Evolutionary conservation across 2,888 invertebrate genomes (phyloP), one percentile per base, ranked within the genome.

Genomic region (Dasysyrphus tricinctus): DNA sequence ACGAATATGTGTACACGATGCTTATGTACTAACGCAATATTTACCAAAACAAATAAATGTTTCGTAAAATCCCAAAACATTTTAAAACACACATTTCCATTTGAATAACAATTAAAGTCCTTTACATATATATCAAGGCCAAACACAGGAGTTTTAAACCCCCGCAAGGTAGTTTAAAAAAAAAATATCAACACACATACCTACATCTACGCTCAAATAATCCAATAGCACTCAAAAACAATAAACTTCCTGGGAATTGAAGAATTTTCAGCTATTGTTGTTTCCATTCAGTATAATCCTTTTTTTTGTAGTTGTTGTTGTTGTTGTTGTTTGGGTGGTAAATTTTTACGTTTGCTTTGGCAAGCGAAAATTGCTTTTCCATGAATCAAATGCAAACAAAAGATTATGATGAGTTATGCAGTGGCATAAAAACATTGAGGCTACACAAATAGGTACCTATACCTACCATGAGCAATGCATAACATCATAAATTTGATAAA

Each of bases 401-500:
- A 69, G 67, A 69, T 51, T 69, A 69, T 51, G 37, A 69, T 69
- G 51, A 69, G 51, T 69, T 69, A 51, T 69, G 67, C 37, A 51
- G 59, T 16, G 24, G 24, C 37, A 67, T 37, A 37, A 19, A 51
- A 51, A 67, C n/a, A 8, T 14, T 32, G 9, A 29, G 42, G n/a
- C 24, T 29, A n/a, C 5, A 24, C 1, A 24, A 1, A 24, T 24
- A 24, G 1, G 3, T 24, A 24, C 24, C 24, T 24, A 24, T 24
- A 24, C 24, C 24, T n/a, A 8, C 34, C n/a, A n/a, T 39, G 24
- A n/a, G 67, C 51, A 8, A 51, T 51, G 24, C 37, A 69, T 63
- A n/a, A n/a, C 12, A 14, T 49, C 12, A n/a, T 32, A 32, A 29
- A 32, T 9, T 47, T 24, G 14, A 49, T 12, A n/a, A n/a, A 61